Percentiles rank a stretch among this genome's conserved stretches.
phyloP scores from a whole-genome alignment of 2,113 vertebrate species.

The Australoheros scitulus region DNA sequence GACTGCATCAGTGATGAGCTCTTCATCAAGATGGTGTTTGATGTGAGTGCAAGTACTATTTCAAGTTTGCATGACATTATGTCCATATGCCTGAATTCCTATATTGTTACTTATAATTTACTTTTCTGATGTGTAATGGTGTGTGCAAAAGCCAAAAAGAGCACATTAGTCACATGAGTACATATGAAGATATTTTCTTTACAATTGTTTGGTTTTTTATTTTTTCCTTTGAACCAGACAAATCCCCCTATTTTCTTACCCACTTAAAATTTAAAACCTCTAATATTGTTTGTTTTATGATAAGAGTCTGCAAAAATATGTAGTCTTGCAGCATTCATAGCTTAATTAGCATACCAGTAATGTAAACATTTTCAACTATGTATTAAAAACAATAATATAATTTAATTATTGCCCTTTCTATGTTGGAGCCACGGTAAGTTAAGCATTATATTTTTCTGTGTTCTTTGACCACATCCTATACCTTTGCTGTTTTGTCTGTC shows the following conservation, averaged over 20 bases:
- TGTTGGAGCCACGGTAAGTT: not conserved
- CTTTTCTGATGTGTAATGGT: not conserved
- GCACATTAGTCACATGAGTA: not conserved
- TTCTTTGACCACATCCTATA: not conserved
- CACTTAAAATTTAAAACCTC: not conserved
- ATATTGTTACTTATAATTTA: not conserved
- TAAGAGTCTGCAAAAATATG: not conserved
- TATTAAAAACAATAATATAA: no score
- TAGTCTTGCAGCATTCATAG: not conserved
- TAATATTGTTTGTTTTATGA: not conserved
- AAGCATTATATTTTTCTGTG: not conserved
- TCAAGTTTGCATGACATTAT: not conserved
- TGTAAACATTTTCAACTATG: not conserved
- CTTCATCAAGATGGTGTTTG: conserved; percentile 92
- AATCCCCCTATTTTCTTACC: not conserved
- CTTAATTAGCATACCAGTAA: not conserved
- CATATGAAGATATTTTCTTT: not conserved
- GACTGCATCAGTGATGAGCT: conserved; percentile 93
- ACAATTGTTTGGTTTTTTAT: not conserved
- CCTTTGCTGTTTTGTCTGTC: not conserved
- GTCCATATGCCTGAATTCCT: not conserved
- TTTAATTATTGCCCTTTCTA: not conserved
- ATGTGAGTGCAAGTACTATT: conserved; percentile 84
- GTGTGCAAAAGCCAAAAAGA: not conserved
- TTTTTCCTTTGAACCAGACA: not conserved